Conservation (phyloP, 2,113 vertebrate genomes). For the Pteropus alecto region DNA sequence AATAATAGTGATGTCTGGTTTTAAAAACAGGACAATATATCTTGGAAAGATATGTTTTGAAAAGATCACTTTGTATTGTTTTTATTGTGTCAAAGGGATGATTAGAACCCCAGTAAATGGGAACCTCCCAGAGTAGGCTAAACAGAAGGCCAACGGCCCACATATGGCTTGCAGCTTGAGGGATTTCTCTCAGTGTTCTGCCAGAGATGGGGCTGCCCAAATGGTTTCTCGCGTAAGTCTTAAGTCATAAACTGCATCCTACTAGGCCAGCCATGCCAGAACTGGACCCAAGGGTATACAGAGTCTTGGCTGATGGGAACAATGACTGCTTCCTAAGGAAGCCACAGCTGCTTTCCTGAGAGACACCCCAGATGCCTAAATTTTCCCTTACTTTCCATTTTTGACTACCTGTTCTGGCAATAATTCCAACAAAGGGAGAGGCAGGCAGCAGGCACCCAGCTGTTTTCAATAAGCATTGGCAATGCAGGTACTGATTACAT, state of each 20-base stretch:
- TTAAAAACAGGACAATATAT: constrained; percentile 50
- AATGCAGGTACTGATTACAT: constrained; percentile 74
- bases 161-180: constrained; percentile 82
- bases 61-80: constrained; percentile 77
- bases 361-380: constrained; percentile 80
- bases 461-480: constrained; percentile 84
- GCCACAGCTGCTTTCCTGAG: constrained; percentile 92
- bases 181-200: constrained; percentile 83
- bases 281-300: constrained; percentile 86
- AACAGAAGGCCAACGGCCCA: constrained; percentile 82
- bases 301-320: constrained; percentile 87
- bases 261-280: constrained; percentile 86
- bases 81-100: constrained; percentile 83
- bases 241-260: constrained; percentile 94
- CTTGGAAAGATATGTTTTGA: constrained; percentile 67
- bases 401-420: constrained; percentile 90
- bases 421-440: constrained; percentile 67
- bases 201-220: constrained; percentile 83
- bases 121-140: constrained; percentile 85
- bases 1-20: constrained; percentile 45
- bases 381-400: constrained; percentile 83
- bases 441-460: constrained; percentile 79
- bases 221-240: constrained; percentile 83
- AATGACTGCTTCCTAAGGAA: constrained; percentile 89
- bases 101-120: constrained; percentile 75